Evolutionary conservation across 2,797 vertebrate genomes (phyloP).

Genomic region (Neosalanx taihuensis): DNA sequence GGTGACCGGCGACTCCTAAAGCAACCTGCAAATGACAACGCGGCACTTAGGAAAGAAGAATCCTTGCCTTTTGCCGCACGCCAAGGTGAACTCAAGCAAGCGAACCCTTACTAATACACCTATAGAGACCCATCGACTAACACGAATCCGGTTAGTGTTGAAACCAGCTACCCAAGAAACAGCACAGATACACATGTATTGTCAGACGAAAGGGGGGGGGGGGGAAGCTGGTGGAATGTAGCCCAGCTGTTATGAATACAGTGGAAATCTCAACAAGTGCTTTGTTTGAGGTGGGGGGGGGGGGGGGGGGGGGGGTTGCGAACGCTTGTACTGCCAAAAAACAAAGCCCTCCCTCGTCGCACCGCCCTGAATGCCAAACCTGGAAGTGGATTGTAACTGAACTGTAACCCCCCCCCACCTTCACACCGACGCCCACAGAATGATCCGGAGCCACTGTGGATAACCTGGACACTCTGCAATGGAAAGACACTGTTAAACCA

Average conservation of each 20-base stretch:
- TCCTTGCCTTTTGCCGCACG: constrained; percentile 42
- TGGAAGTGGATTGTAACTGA: constrained; percentile 34
- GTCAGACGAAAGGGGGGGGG: constrained; percentile 44
- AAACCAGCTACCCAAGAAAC: constrained; percentile 36
- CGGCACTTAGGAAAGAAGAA: constrained; percentile 27
- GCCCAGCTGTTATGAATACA: constrained; percentile 58
- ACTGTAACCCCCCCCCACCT: constrained; percentile 25
- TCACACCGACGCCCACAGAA: constrained; percentile 60
- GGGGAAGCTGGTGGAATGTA: constrained; percentile 64
- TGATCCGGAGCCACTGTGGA: constrained; percentile 65
- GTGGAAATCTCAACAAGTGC: constrained; percentile 76
- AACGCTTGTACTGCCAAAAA: constrained; percentile 66
- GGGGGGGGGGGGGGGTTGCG: constrained; percentile 20
- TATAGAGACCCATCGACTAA: neutral
- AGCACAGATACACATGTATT: constrained; percentile 52
- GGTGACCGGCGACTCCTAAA: constrained; percentile 43
- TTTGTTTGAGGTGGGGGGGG: constrained; percentile 60
- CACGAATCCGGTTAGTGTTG: constrained; percentile 35
- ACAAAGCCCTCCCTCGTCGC: constrained; percentile 44
- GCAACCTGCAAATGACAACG: constrained; percentile 57
- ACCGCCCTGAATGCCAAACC: constrained; percentile 51
- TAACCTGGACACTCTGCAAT: constrained; percentile 44
- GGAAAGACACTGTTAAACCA: constrained; percentile 53
- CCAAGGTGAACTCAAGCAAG: constrained; percentile 7
- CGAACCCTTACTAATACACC: neutral